phyloP scores from a whole-genome alignment of 1,140 invertebrate genomes.

The Formica selysi region DNA sequence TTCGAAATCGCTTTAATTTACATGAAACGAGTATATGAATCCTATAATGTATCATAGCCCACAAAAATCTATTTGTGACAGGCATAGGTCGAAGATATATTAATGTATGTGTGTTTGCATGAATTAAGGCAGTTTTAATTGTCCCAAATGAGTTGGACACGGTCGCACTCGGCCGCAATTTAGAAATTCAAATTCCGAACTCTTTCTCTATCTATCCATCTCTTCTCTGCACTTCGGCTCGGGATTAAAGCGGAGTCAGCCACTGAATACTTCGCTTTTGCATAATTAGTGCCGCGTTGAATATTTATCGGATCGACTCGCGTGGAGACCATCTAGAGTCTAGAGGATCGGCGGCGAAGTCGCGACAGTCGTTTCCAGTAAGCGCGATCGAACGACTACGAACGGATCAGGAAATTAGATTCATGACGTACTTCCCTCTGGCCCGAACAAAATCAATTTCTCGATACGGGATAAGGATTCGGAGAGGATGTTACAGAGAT shows the following conservation, averaged over 20 bases:
- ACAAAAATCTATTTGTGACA: background rate
- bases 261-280: slow-evolving; percentile 62
- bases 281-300: slow-evolving; percentile 64
- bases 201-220: background rate
- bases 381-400: background rate
- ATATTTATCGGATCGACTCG: slow-evolving; percentile 53
- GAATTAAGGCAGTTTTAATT: slow-evolving; percentile 63
- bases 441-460: slow-evolving; percentile 50
- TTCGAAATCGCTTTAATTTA: background rate
- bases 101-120: background rate
- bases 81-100: background rate
- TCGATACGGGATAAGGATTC: slow-evolving; percentile 43
- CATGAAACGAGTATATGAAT: background rate
- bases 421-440: slow-evolving; percentile 41
- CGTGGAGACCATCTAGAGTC: background rate
- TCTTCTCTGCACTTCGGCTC: slow-evolving; percentile 10
- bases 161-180: slow-evolving; percentile 30
- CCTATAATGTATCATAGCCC: background rate
- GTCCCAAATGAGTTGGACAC: slow-evolving; percentile 55
- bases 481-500: background rate
- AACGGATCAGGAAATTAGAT: slow-evolving; percentile 59
- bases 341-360: slow-evolving; percentile 11
- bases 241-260: slow-evolving; percentile 58
- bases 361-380: slow-evolving; percentile 42
- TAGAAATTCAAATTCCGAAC: slow-evolving; percentile 64